Base-by-base conservation (phyloP, 2,113 vertebrate genomes). In the Aphelocoma coerulescens region DNA sequence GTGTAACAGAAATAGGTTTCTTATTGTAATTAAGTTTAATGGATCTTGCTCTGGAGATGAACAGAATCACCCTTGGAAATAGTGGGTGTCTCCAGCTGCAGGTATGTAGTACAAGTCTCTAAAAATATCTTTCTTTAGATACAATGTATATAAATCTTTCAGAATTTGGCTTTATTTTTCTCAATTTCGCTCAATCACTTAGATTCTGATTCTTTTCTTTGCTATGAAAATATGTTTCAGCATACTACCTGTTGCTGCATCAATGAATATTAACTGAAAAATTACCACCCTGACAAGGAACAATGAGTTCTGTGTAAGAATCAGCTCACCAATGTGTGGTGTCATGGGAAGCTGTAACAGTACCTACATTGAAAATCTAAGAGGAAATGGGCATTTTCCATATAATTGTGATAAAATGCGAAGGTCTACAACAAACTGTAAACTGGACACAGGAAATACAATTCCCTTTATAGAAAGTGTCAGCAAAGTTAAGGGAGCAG, bases 11-110 rank as follows among this genome's bases (percentile, higher is more conserved):
- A 97, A 97, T 96, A 96, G 75, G 78, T 95, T 98, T 98, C 94
- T 94, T 88, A 96, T 96, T 96, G 78, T 97, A 98, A 98, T 97
- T 97, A 97, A 97, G 94, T 97, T 97, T 97, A 97, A 98, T 96
- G 90, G 85, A 91, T 88, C 80, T 91, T 68, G 27, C 81, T 96
- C 76, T 85, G 15, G 62, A 97, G 87, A 96, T 71, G 89, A 95
- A 90, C 61, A 88, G 93, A 94, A 74, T 79, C 85, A 67, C 49
- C 91, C 90, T 94, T 83, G 74, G 63, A 96, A 95, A 90, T 27
- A 37, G 10, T 77, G 63, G 6, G 2, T 69, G 75, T 76, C 28
- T 95, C 58, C 82, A 58, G 66, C 61, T 62, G 10, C 44, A 73
- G 77, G 23, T 63, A 77, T 6, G 8, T 65, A 61, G 15, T 26